These are phyloP conservation scores for Caenorhabditis doughertyi DNA, from an alignment of 2,888 invertebrate genomes.

Conservation along the genomic window DNA sequence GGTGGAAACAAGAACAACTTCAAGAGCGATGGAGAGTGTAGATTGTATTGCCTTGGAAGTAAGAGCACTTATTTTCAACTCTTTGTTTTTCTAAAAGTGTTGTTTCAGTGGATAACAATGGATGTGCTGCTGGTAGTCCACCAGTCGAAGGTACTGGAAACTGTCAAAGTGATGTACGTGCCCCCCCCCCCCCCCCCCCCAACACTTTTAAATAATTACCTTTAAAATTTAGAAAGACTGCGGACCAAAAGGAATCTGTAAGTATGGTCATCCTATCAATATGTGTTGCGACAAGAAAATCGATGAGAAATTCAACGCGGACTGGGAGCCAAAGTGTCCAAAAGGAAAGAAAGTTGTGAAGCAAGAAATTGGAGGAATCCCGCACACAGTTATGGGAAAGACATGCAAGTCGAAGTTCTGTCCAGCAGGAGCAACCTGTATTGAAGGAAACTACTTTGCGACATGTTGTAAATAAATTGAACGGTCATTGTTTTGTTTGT, in stretches of 20 bases:
- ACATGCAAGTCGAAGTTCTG: slow-evolving; percentile 66
- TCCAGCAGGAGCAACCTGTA: slow-evolving; percentile 61
- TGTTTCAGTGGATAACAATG: too few species aligned
- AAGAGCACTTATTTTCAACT: too few species aligned
- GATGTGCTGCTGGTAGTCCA: too few species aligned
- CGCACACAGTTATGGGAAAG: slow-evolving; percentile 57
- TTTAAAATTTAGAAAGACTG: slow-evolving; percentile 27
- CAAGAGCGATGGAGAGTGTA: slow-evolving; percentile 11
- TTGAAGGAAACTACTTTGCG: slow-evolving; percentile 65
- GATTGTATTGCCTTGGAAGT: neutral
- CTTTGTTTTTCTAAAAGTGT: too few species aligned
- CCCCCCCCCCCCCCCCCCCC: too few species aligned
- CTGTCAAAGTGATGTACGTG: too few species aligned
- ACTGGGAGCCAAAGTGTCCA: slow-evolving; percentile 64
- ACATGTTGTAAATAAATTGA: slow-evolving; percentile 67
- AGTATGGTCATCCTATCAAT: slow-evolving; percentile 4
- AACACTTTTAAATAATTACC: too few species aligned
- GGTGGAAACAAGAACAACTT: slow-evolving; percentile 66
- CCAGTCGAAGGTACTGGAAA: too few species aligned
- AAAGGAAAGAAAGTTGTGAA: slow-evolving; percentile 53
- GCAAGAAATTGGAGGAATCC: slow-evolving; percentile 53
- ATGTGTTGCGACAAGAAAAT: slow-evolving; percentile 51
- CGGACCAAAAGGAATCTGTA: slow-evolving; percentile 33
- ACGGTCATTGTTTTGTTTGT: too few species aligned
- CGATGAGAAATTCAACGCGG: slow-evolving; percentile 43